Conservation (phyloP, 2,797 vertebrate species). For the Apodemus agrarius region DNA sequence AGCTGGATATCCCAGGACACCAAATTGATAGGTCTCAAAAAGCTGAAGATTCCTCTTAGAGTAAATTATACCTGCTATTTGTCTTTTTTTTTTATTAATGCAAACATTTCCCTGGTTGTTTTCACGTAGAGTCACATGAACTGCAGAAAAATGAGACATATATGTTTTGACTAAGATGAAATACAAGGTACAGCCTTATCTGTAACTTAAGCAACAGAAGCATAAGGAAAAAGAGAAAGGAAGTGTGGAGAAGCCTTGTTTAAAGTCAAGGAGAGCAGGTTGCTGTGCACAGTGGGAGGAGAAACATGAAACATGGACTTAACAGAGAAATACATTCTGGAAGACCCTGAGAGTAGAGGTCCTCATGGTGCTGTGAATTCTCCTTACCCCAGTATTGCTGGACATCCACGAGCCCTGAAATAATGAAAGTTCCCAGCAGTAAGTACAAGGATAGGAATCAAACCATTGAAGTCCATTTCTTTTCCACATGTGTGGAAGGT, state of each 20-base stretch:
- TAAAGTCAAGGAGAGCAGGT: not conserved
- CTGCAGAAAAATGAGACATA: slow-evolving; percentile 7
- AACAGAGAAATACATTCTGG: not conserved
- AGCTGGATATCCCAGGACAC: not conserved
- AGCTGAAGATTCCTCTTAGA: accelerated
- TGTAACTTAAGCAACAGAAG: no score
- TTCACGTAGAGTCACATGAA: accelerated
- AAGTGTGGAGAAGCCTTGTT: not conserved
- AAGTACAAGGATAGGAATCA: not conserved
- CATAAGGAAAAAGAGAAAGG: no score
- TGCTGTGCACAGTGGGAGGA: not conserved
- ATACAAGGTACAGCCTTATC: not conserved
- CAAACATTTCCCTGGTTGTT: not conserved
- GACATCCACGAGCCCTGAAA: slow-evolving; percentile 49
- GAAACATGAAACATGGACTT: not conserved
- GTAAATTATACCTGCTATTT: not conserved
- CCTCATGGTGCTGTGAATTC: not conserved
- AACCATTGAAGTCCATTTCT: not conserved
- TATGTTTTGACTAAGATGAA: not conserved
- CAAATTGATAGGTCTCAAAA: accelerated
- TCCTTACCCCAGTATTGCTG: slow-evolving; percentile 8
- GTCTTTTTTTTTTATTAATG: slow-evolving; percentile 48
- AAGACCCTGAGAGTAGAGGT: not conserved
- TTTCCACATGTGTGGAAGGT: not conserved
- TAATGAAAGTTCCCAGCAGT: not conserved